Percentiles rank a stretch among this genome's conserved stretches.
Conservation (phyloP, 2,797 vertebrate species). For the Sternotherus odoratus region DNA sequence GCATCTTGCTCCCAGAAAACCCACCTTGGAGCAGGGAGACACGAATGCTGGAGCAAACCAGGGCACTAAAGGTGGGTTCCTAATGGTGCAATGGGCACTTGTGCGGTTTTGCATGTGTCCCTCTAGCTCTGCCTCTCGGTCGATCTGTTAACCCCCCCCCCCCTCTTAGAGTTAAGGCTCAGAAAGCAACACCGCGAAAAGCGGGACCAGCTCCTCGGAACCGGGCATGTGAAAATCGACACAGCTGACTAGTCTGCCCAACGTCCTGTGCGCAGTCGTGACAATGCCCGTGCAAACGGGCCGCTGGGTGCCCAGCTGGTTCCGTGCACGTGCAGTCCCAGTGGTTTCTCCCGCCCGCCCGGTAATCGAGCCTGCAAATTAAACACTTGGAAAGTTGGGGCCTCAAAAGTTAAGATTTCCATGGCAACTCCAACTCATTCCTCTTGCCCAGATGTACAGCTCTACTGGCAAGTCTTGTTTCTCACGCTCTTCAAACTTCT, state of each 20-base stretch:
- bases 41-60: background rate
- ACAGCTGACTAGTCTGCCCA: background rate
- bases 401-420: constrained; percentile 28
- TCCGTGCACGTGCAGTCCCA: background rate
- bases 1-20: background rate
- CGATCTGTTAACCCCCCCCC: no score
- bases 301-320: background rate
- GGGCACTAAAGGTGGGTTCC: fast-evolving
- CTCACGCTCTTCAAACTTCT: background rate
- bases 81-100: no score
- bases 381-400: background rate
- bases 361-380: background rate
- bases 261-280: background rate
- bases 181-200: no score
- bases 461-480: background rate
- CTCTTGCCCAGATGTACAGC: background rate
- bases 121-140: no score
- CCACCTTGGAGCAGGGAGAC: background rate
- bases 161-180: no score
- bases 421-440: constrained; percentile 10
- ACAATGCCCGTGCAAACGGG: background rate
- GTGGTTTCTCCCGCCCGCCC: background rate
- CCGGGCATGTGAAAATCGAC: background rate
- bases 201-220: background rate
- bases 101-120: background rate